Percentiles rank a stretch among this genome's conserved stretches.
Conservation (phyloP, 2,113 vertebrate genomes). For the Mus spicilegus region DNA sequence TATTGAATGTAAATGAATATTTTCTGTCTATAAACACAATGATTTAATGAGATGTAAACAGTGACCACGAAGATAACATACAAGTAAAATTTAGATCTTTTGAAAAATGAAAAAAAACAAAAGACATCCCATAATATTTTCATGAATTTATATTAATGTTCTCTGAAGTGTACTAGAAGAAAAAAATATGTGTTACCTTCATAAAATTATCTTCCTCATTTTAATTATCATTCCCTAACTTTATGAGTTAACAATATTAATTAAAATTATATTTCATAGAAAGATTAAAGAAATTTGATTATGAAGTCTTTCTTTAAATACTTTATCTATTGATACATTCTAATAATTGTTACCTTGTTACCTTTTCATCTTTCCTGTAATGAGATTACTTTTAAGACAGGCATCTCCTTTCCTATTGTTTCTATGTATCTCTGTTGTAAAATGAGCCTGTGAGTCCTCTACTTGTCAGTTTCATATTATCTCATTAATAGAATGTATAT, state of each 20-base stretch:
- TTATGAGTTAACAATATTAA: not conserved
- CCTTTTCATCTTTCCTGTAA: not conserved
- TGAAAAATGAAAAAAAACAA: not conserved
- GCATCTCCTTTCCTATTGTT: not conserved
- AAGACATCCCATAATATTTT: not conserved
- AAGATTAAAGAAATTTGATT: not conserved
- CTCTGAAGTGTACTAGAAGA: not conserved
- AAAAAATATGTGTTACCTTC: conserved; percentile 3
- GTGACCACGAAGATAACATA: not conserved
- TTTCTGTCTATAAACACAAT: not conserved
- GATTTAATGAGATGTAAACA: not conserved
- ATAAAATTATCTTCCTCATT: not conserved
- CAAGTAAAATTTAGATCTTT: not conserved
- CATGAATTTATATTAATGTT: not conserved
- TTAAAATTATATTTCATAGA: not conserved
- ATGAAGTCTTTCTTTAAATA: not conserved
- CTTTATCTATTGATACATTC: not conserved
- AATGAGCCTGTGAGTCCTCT: not conserved
- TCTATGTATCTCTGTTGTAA: not conserved
- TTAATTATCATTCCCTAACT: not conserved
- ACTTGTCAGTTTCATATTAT: not conserved
- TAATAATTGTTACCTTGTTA: not conserved
- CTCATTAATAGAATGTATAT: no score
- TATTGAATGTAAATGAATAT: not conserved
- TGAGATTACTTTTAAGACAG: not conserved